Evolutionary conservation across 2,113 vertebrate species (phyloP).

Genomic region (Ardeotis arabs): DNA sequence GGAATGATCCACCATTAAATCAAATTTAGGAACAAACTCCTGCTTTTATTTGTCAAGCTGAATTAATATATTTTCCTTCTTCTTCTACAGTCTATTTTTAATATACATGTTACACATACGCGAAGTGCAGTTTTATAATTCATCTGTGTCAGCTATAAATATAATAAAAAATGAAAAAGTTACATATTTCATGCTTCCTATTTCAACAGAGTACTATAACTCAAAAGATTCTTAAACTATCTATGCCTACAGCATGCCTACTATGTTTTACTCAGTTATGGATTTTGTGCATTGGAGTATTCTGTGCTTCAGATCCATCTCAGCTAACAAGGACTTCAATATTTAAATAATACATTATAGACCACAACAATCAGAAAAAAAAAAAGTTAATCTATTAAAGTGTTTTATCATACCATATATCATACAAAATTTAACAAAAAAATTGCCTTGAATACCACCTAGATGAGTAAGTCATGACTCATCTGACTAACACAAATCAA

Average conservation of each 20-base stretch:
- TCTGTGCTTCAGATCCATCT: not conserved
- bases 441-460: not conserved
- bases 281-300: not conserved
- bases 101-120: not conserved
- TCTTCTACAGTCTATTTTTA: not conserved
- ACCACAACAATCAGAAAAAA: not conserved
- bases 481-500: not conserved
- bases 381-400: not conserved
- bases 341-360: not conserved
- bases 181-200: not conserved
- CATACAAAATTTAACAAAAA: not conserved
- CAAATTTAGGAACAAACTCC: not conserved
- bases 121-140: not conserved
- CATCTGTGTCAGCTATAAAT: not conserved
- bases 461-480: not conserved
- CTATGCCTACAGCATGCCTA: not conserved
- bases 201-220: not conserved
- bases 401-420: not conserved
- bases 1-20: not conserved
- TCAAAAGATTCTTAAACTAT: not conserved
- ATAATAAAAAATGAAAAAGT: not conserved
- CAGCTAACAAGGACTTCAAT: not conserved
- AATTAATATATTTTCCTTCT: not conserved
- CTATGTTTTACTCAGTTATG: not conserved
- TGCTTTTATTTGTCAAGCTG: not conserved